These are phyloP conservation scores for Hippolais icterina DNA, from an alignment of 2,113 vertebrate species.

Conservation along the genomic window DNA sequence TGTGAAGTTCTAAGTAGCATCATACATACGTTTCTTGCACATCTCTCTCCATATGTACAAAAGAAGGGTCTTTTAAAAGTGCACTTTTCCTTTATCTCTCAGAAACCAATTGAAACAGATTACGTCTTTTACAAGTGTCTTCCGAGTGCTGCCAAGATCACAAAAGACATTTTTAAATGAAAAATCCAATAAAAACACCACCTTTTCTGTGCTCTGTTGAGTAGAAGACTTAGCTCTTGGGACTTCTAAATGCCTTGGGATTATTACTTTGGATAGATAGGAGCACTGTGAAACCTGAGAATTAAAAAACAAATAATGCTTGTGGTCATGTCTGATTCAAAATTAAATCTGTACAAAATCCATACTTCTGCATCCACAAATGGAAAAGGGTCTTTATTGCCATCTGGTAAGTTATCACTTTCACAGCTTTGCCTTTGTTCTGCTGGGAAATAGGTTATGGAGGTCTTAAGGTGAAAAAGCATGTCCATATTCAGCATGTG, in stretches of 20 bases:
- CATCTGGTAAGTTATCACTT: neutral
- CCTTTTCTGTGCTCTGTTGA: neutral
- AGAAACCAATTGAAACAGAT: neutral
- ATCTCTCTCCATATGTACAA: neutral
- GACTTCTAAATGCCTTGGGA: neutral
- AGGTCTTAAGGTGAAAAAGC: neutral
- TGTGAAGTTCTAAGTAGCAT: neutral
- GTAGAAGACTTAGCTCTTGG: neutral
- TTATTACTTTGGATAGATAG: neutral
- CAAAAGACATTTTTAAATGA: neutral
- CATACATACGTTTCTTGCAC: neutral
- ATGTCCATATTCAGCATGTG: neutral
- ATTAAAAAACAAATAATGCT: neutral
- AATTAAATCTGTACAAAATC: neutral
- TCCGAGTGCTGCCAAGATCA: neutral
- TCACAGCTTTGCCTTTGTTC: neutral
- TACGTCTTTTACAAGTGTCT: neutral
- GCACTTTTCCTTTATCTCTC: neutral
- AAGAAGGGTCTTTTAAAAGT: neutral
- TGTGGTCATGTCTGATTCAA: neutral
- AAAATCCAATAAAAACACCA: neutral
- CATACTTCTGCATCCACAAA: neutral
- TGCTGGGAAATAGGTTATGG: neutral
- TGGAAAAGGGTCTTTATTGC: neutral
- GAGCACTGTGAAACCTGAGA: neutral